phyloP scores from a whole-genome alignment of 2,888 invertebrate species.

The Rhimphoctona megacephalus region DNA sequence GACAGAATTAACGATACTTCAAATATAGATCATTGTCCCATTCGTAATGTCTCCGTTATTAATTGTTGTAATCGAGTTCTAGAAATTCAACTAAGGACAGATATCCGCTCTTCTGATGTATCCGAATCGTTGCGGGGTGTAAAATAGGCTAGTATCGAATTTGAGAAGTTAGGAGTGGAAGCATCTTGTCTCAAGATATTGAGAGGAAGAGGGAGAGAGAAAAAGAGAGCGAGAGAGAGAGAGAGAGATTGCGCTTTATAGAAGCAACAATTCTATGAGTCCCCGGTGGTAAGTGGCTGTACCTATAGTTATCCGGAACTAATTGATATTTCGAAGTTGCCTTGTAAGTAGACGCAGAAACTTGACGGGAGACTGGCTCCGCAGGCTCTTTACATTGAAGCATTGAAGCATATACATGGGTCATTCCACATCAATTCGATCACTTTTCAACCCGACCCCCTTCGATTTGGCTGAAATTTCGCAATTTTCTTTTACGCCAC shows the following conservation, averaged over 20 bases:
- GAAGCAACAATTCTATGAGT: slow-evolving; percentile 43
- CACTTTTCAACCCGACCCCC: no score
- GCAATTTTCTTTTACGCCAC: no score
- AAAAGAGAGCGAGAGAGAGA: slow-evolving; percentile 13
- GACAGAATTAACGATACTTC: slow-evolving; percentile 5
- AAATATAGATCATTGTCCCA: background rate
- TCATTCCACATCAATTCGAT: no score
- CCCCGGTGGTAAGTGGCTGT: slow-evolving; percentile 23
- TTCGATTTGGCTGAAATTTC: no score
- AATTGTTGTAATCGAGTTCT: slow-evolving; percentile 46
- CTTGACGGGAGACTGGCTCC: slow-evolving; percentile 33
- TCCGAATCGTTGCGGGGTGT: slow-evolving; percentile 12
- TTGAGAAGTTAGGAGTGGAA: slow-evolving; percentile 35
- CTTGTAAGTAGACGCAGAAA: slow-evolving; percentile 36
- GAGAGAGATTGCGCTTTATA: background rate
- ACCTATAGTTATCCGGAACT: slow-evolving; percentile 39
- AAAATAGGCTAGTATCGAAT: slow-evolving; percentile 19
- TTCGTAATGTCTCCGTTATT: background rate
- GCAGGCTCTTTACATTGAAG: slow-evolving; percentile 16
- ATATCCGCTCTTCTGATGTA: slow-evolving; percentile 29
- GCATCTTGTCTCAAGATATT: slow-evolving; percentile 12
- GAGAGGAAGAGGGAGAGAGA: slow-evolving; percentile 25
- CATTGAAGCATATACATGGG: no score
- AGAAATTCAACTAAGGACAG: slow-evolving; percentile 36
- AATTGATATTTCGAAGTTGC: slow-evolving; percentile 56